Conservation (phyloP, 2,113 vertebrate genomes). For the Protobothrops mucrosquamatus region DNA sequence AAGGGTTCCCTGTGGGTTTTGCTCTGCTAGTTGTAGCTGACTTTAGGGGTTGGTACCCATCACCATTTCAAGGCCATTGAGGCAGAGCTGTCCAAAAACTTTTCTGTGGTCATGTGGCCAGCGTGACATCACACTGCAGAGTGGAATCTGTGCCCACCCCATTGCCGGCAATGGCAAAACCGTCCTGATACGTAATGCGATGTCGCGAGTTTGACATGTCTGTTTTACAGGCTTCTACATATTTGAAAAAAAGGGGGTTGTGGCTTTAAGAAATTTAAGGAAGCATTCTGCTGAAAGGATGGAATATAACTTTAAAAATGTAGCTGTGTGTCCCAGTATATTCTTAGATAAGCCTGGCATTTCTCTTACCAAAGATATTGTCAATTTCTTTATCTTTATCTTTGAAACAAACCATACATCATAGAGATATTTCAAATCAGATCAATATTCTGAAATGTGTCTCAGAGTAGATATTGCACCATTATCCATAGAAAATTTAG, state of each 20-base stretch:
- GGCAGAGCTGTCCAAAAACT: too few relatives aligned
- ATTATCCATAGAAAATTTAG: neutral
- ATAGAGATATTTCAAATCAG: neutral
- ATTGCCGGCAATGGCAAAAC: too few relatives aligned
- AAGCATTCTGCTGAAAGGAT: neutral
- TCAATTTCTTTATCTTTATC: neutral
- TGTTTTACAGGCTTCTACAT: neutral
- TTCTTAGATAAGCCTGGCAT: neutral
- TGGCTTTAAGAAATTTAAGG: neutral
- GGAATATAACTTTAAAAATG: neutral
- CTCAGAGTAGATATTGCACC: neutral
- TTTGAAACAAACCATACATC: neutral
- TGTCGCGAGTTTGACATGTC: too few relatives aligned
- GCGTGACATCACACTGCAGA: neutral
- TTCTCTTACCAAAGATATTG: neutral
- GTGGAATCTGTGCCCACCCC: too few relatives aligned
- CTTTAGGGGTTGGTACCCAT: too few relatives aligned
- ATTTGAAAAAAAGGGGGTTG: neutral
- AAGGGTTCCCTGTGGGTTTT: neutral
- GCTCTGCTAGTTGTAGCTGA: neutral
- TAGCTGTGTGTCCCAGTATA: neutral
- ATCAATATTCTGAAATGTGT: neutral
- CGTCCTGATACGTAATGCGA: too few relatives aligned
- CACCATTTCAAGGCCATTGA: too few relatives aligned
- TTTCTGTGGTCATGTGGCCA: neutral